These are phyloP conservation scores for Dendrolimus houi DNA, from an alignment of 2,888 invertebrate species.

Conservation along the genomic window DNA sequence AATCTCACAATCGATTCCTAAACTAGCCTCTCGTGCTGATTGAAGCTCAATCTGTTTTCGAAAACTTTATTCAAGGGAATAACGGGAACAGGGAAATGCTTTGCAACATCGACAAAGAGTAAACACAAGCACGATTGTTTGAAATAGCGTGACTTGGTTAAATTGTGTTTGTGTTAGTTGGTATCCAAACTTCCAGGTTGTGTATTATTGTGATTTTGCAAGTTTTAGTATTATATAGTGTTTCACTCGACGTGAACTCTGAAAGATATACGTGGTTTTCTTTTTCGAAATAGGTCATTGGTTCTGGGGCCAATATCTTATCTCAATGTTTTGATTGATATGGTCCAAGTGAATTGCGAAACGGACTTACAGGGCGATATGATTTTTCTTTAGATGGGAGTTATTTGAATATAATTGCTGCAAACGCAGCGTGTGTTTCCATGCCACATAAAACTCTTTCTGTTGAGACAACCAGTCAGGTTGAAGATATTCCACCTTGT, in stretches of 20 bases:
- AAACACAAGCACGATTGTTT: neutral
- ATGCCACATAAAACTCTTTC: too few species aligned
- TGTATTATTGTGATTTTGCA: neutral
- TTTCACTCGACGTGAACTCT: neutral
- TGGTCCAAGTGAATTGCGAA: too few species aligned
- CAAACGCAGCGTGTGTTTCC: too few species aligned
- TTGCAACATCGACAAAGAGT: neutral
- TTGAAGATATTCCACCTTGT: too few species aligned
- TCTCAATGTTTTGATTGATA: too few species aligned
- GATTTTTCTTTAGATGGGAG: too few species aligned
- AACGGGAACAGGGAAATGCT: neutral
- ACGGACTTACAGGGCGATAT: too few species aligned
- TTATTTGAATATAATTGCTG: too few species aligned
- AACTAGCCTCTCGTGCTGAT: neutral
- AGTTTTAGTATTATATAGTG: neutral
- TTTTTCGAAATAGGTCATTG: too few species aligned
- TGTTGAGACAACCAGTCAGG: too few species aligned
- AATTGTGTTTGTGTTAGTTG: neutral
- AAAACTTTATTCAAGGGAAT: neutral
- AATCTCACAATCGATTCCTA: neutral
- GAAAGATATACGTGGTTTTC: neutral
- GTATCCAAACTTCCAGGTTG: neutral
- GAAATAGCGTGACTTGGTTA: neutral
- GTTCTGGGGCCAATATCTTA: too few species aligned
- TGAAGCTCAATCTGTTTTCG: neutral